These are phyloP conservation scores for Drosophila anomalata DNA, from an alignment of 2,888 invertebrate genomes.

Conservation along the genomic window DNA sequence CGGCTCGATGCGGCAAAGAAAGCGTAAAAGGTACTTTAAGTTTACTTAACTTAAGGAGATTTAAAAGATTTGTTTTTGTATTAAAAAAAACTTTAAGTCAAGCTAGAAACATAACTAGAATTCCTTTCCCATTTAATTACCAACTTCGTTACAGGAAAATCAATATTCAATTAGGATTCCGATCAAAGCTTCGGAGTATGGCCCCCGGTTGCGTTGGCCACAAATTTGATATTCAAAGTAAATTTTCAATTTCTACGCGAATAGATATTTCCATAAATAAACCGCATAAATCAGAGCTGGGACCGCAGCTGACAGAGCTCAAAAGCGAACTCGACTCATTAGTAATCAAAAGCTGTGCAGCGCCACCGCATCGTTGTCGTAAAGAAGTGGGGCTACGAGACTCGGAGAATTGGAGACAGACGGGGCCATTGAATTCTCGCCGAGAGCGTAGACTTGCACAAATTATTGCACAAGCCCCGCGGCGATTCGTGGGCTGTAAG, in stretches of 20 bases:
- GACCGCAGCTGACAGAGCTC: constrained; percentile 32
- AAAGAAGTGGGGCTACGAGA: constrained; percentile 1
- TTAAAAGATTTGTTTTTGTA: not conserved
- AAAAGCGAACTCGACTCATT: constrained; percentile 61
- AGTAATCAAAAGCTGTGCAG: constrained; percentile 76
- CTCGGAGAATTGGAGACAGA: constrained; percentile 19
- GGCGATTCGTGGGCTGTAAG: constrained; percentile 57
- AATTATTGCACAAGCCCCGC: constrained; percentile 53
- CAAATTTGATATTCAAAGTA: constrained; percentile 73
- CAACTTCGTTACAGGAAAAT: constrained; percentile 22
- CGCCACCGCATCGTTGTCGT: constrained; percentile 19
- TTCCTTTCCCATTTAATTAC: constrained; percentile 4
- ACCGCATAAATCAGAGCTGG: constrained; percentile 77
- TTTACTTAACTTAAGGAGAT: not conserved
- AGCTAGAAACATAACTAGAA: not conserved
- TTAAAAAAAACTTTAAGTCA: not conserved
- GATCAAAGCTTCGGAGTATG: constrained; percentile 12
- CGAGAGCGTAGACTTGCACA: constrained; percentile 48
- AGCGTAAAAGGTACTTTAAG: not conserved
- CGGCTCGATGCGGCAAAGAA: not conserved
- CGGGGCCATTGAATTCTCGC: constrained; percentile 62
- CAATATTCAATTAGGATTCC: constrained; percentile 60
- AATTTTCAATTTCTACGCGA: constrained; percentile 72
- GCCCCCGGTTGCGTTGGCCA: constrained; percentile 35
- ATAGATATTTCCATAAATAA: constrained; percentile 78